Evolutionary conservation across 2,888 invertebrate genomes (phyloP).

Genomic region (Penaeus monodon): DNA sequence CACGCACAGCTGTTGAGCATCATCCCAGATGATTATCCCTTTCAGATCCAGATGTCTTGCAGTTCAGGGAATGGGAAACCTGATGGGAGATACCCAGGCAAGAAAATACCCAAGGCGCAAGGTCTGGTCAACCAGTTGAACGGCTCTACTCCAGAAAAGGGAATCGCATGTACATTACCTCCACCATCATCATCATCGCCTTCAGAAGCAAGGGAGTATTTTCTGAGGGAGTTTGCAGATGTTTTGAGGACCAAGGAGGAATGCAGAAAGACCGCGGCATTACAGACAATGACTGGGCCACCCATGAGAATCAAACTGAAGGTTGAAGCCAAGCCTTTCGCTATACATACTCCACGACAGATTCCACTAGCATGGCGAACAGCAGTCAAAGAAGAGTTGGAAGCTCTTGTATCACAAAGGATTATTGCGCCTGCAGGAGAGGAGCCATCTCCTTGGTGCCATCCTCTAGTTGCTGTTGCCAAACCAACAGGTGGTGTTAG

Average conservation of each 20-base stretch:
- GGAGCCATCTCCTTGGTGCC: neutral
- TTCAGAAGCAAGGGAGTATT: neutral
- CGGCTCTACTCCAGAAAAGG: too few species aligned
- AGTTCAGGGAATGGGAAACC: too few species aligned
- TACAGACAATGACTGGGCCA: neutral
- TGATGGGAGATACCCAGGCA: too few species aligned
- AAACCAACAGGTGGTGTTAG: too few species aligned
- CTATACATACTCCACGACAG: neutral
- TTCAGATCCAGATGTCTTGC: too few species aligned
- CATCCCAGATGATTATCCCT: too few species aligned
- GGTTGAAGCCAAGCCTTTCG: neutral
- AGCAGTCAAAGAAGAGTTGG: neutral
- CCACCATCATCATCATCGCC: too few species aligned
- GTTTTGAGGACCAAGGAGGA: neutral
- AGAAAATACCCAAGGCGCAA: too few species aligned
- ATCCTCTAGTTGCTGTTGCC: neutral
- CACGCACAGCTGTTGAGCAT: too few species aligned
- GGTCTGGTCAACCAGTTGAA: too few species aligned
- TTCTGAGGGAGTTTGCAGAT: neutral
- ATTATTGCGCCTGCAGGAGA: neutral
- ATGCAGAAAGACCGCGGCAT: neutral
- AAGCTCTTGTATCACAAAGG: neutral
- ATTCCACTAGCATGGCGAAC: neutral
- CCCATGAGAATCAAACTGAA: neutral
- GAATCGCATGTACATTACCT: rapidly evolving